A percentile compares a stretch with the other conserved stretches of the same genome.
These are phyloP conservation scores for Meteorus sp. DNA, from an alignment of 1,140 invertebrate species.

Conservation along the genomic window DNA sequence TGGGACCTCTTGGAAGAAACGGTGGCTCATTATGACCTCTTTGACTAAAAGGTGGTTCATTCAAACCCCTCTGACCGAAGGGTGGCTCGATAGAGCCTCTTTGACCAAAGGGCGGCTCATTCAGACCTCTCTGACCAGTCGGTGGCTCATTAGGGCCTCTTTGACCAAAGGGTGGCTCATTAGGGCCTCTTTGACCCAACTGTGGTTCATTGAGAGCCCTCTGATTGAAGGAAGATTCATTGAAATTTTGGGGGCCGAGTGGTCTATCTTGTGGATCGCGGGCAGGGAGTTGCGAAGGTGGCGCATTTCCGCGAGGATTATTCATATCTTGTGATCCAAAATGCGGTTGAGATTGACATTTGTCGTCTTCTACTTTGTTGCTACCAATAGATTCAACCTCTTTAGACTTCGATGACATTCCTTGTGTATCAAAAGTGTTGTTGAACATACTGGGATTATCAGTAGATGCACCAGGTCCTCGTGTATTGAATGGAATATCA, in stretches of 20 bases:
- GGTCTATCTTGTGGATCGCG: neutral
- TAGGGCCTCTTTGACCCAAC: neutral
- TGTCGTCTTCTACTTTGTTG: neutral
- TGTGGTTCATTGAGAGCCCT: neutral
- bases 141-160: slow-evolving; percentile 25
- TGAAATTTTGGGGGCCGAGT: slow-evolving; percentile 15
- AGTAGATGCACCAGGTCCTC: slow-evolving; percentile 14
- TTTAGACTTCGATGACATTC: slow-evolving; percentile 15
- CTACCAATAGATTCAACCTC: slow-evolving; percentile 12
- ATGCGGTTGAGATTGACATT: neutral
- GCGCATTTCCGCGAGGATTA: neutral
- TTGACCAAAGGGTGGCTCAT: slow-evolving; percentile 16
- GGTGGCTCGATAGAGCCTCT: neutral
- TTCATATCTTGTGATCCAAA: slow-evolving; percentile 9
- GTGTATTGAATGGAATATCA: slow-evolving; percentile 5
- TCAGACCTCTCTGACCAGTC: slow-evolving; percentile 17
- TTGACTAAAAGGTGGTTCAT: neutral
- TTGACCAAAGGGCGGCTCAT: neutral
- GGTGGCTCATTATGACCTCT: neutral
- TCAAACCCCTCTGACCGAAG: neutral
- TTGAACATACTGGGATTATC: neutral
- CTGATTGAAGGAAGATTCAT: neutral
- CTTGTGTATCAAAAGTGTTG: slow-evolving; percentile 17
- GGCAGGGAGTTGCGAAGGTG: neutral
- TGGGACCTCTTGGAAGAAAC: neutral